These are phyloP conservation scores for Spilosoma lubricipeda DNA, from an alignment of 2,888 invertebrate genomes.

Conservation along the genomic window DNA sequence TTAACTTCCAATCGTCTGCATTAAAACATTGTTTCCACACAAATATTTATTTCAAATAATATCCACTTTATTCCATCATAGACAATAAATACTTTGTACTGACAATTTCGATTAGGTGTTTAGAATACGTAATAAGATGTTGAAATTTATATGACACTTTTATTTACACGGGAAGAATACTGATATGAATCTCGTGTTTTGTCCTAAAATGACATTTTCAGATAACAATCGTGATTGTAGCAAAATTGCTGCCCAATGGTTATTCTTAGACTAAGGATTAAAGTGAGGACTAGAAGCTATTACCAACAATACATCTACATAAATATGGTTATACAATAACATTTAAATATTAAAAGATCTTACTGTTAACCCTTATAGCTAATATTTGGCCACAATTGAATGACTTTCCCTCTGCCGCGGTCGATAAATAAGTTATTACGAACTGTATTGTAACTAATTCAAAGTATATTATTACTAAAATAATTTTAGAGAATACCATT, in stretches of 20 bases:
- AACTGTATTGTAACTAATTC: constrained; percentile 30
- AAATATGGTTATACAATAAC: constrained; percentile 57
- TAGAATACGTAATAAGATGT: constrained; percentile 6
- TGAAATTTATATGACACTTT: neutral
- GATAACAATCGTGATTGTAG: neutral
- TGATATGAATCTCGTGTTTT: neutral
- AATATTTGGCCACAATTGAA: constrained; percentile 56
- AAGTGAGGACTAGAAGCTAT: constrained; percentile 57
- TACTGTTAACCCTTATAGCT: constrained; percentile 42
- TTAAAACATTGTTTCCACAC: constrained; percentile 64
- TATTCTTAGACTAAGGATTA: constrained; percentile 38
- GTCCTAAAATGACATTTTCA: neutral
- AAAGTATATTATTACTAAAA: constrained; percentile 35
- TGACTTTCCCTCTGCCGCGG: constrained; percentile 57
- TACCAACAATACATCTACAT: constrained; percentile 50
- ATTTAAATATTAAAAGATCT: constrained; percentile 53
- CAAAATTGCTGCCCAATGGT: neutral
- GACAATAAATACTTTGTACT: constrained; percentile 42
- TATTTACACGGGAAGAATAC: neutral
- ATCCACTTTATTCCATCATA: constrained; percentile 45
- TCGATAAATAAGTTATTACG: constrained; percentile 32
- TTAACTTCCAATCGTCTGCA: constrained; percentile 45
- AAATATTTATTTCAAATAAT: constrained; percentile 55
- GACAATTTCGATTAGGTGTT: constrained; percentile 28
- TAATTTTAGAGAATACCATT: constrained; percentile 33